Percentiles rank a stretch among this genome's conserved stretches.
These are phyloP conservation scores for Drosophila grimshawi DNA, from an alignment of 1,140 invertebrate species.

Conservation along the genomic window DNA sequence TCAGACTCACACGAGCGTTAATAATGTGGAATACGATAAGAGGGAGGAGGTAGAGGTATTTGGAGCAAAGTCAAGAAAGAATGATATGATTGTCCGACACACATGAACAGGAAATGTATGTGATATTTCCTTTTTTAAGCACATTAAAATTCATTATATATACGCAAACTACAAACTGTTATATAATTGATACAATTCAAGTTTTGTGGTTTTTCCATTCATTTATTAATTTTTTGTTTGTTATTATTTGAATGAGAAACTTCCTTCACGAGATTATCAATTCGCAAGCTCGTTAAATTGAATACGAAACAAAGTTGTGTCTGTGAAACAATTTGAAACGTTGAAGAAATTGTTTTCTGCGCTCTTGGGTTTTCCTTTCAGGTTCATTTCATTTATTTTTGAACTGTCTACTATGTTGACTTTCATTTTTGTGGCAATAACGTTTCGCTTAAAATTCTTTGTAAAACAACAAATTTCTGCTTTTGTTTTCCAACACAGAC, in stretches of 20 bases:
- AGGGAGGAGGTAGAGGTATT: not conserved
- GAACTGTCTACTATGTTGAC: constrained; percentile 28
- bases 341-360: constrained; percentile 15
- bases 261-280: constrained; percentile 8
- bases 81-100: constrained; percentile 24
- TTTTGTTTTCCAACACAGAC: constrained; percentile 45
- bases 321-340: constrained; percentile 17
- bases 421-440: constrained; percentile 58
- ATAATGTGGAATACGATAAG: constrained; percentile 33
- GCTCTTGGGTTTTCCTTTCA: constrained; percentile 18
- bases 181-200: not conserved
- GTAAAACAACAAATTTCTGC: constrained; percentile 34
- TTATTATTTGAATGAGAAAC: not conserved
- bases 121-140: constrained; percentile 1
- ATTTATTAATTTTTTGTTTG: not conserved
- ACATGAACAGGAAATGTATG: constrained; percentile 21
- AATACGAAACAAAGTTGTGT: constrained; percentile 12
- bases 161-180: not conserved
- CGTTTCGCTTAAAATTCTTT: constrained; percentile 65
- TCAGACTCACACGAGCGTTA: constrained; percentile 57
- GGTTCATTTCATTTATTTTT: constrained; percentile 32
- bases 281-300: constrained; percentile 28
- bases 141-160: not conserved
- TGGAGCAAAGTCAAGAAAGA: constrained; percentile 17
- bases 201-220: not conserved